Conservation (phyloP, 2,113 vertebrate species). For the Boulengeromyrus knoepffleri region DNA sequence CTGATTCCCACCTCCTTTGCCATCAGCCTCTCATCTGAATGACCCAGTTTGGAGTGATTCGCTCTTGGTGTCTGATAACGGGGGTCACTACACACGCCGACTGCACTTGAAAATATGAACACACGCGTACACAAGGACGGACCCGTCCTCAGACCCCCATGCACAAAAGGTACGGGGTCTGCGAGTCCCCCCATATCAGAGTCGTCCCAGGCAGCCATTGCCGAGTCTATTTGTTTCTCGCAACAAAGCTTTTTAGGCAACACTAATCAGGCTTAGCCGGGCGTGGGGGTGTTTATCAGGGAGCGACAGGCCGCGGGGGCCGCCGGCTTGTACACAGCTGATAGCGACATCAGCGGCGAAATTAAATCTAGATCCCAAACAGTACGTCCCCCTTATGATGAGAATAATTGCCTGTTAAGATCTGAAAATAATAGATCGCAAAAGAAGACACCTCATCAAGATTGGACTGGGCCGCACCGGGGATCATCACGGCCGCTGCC, state of each 20-base stretch:
- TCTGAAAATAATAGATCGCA: constrained; percentile 30
- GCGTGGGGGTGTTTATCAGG: constrained; percentile 40
- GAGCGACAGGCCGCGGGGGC: constrained; percentile 38
- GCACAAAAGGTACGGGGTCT: constrained; percentile 25
- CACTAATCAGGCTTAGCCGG: constrained; percentile 50
- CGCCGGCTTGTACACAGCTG: constrained; percentile 40
- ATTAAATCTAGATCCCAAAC: constrained; percentile 50
- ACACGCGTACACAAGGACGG: neutral
- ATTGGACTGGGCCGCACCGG: neutral
- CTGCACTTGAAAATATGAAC: neutral
- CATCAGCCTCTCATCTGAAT: neutral
- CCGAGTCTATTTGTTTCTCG: constrained; percentile 48
- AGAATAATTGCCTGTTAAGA: constrained; percentile 34
- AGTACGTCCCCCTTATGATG: constrained; percentile 32
- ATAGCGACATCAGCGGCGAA: constrained; percentile 48
- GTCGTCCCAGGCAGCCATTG: constrained; percentile 43
- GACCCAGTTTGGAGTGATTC: neutral
- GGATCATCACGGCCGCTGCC: neutral
- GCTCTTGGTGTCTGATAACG: neutral
- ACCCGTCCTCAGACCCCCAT: constrained; percentile 17
- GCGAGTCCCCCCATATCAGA: constrained; percentile 47
- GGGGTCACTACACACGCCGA: neutral
- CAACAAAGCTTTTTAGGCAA: constrained; percentile 48
- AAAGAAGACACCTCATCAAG: neutral
- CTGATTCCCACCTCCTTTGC: neutral